Percentiles rank a stretch among this genome's conserved stretches.
Conservation (phyloP, 2,888 invertebrate genomes). For the Balanococcus diminutus region DNA sequence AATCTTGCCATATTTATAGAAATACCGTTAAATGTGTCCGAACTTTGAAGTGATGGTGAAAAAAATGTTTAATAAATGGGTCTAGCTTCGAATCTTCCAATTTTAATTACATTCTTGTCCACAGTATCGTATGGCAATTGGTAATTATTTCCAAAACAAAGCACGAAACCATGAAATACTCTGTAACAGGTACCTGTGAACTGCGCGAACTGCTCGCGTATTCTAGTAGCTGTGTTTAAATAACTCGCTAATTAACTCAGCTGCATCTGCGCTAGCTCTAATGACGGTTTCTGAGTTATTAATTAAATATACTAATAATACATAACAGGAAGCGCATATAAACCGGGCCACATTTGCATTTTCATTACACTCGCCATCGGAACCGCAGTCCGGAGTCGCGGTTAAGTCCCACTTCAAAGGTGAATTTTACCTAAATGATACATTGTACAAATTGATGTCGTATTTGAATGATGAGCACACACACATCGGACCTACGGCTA, state of each 20-base stretch:
- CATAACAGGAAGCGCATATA: conserved; percentile 44
- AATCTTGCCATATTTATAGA: neutral
- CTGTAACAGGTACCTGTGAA: conserved; percentile 24
- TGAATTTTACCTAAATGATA: conserved; percentile 15
- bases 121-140: neutral
- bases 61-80: neutral
- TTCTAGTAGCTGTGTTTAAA: conserved; percentile 42
- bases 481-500: conserved; percentile 1
- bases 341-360: conserved; percentile 44
- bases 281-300: conserved; percentile 49
- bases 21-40: neutral
- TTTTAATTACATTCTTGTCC: conserved; percentile 19
- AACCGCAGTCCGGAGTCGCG: neutral
- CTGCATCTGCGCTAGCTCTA: conserved; percentile 40
- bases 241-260: conserved; percentile 46
- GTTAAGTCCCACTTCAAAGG: conserved; percentile 26
- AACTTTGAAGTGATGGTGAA: neutral
- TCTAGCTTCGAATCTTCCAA: neutral
- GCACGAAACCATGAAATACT: conserved; percentile 31
- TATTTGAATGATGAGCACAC: neutral
- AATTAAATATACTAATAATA: conserved; percentile 49
- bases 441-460: conserved; percentile 23
- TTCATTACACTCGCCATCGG: conserved; percentile 2
- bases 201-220: conserved; percentile 26
- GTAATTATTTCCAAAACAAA: conserved; percentile 37